Percentiles rank a stretch among this genome's conserved stretches.
Conservation (phyloP, 1,140 invertebrate species). For the Epicauta chinensis region DNA sequence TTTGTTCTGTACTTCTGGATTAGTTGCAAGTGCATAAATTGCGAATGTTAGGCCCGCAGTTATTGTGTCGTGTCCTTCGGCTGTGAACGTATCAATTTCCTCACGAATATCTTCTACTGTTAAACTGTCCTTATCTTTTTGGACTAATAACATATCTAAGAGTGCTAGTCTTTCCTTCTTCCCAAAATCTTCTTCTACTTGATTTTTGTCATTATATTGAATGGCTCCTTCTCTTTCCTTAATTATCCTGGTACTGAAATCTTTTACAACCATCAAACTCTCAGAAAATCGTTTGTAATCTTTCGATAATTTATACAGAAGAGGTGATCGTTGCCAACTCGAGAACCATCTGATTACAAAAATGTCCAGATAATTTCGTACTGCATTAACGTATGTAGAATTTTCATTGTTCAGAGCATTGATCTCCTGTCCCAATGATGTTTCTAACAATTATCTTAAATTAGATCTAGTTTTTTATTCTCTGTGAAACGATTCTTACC, state of each 20-base stretch:
- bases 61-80: conserved; percentile 70
- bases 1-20: conserved; percentile 56
- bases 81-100: conserved; percentile 79
- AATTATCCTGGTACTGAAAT: conserved; percentile 9
- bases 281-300: conserved; percentile 7
- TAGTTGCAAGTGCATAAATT: conserved; percentile 52
- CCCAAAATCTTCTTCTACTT: conserved; percentile 3
- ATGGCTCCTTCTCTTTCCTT: conserved; percentile 9
- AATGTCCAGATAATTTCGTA: conserved; percentile 18
- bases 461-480: neutral
- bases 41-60: conserved; percentile 54
- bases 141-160: conserved; percentile 23
- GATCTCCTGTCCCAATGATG: conserved; percentile 21
- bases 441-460: conserved; percentile 19
- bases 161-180: conserved; percentile 14
- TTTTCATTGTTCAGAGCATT: conserved; percentile 18
- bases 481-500: conserved; percentile 48
- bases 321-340: conserved; percentile 12
- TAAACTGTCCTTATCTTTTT: conserved; percentile 11
- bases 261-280: conserved; percentile 12
- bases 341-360: conserved; percentile 22
- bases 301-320: conserved; percentile 12
- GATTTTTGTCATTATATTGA: neutral
- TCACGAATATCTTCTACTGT: conserved; percentile 62
- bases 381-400: conserved; percentile 19